phyloP scores from a whole-genome alignment of 2,888 invertebrate genomes.

The Pammene fasciana region DNA sequence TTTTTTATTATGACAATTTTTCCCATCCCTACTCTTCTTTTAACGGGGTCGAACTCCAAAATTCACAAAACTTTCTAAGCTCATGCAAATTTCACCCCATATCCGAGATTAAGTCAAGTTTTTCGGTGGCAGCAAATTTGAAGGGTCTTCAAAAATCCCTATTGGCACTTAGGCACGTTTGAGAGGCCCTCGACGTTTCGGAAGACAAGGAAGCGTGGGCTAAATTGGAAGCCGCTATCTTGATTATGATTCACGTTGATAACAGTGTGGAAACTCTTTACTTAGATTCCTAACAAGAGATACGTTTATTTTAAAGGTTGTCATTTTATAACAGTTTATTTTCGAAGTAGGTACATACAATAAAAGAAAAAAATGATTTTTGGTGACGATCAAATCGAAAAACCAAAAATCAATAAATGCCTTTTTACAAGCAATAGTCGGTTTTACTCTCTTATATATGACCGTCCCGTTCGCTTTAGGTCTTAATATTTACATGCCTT shows the following conservation, averaged over 20 bases:
- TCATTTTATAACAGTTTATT: too few species aligned
- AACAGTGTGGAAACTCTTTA: background rate
- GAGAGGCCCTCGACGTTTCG: constrained; percentile 16
- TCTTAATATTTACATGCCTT: too few species aligned
- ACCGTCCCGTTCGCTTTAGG: too few species aligned
- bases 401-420: too few species aligned
- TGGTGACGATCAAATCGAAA: too few species aligned
- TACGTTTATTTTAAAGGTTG: too few species aligned
- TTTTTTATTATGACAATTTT: too few species aligned
- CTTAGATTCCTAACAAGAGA: background rate
- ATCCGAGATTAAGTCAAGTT: constrained; percentile 55
- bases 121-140: constrained; percentile 49
- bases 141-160: constrained; percentile 44
- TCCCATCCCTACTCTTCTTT: constrained; percentile 1
- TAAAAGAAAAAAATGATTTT: too few species aligned
- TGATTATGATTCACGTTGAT: constrained; percentile 5
- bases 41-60: constrained; percentile 16
- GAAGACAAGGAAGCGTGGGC: constrained; percentile 20
- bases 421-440: too few species aligned
- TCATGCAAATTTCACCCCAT: constrained; percentile 46
- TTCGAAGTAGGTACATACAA: too few species aligned
- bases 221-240: constrained; percentile 15
- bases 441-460: too few species aligned
- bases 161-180: constrained; percentile 56
- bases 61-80: constrained; percentile 3